Evolutionary conservation across 2,113 vertebrate genomes (phyloP).

Genomic region (Odontesthes bonariensis): DNA sequence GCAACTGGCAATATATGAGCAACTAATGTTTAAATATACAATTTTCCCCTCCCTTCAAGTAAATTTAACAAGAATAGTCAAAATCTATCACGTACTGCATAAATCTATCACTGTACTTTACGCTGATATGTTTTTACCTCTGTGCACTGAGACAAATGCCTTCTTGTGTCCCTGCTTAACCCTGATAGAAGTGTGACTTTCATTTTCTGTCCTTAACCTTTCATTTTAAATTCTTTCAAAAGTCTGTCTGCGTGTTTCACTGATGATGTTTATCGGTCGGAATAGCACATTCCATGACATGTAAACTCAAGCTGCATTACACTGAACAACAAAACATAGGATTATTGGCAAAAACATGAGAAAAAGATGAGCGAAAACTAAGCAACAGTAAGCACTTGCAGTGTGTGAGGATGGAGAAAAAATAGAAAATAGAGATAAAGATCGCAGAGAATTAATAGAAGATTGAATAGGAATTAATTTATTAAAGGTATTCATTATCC

Average conservation of each 20-base stretch:
- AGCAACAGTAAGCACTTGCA: not conserved
- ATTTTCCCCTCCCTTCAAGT: too few relatives aligned
- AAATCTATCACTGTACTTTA: too few relatives aligned
- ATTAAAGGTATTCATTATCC: not conserved
- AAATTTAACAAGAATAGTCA: too few relatives aligned
- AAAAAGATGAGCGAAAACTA: too few relatives aligned
- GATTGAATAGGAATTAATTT: not conserved
- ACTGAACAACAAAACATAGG: not conserved
- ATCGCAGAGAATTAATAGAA: too few relatives aligned
- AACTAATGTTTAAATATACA: too few relatives aligned
- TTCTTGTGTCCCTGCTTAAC: conserved; percentile 1
- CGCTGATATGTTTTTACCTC: not conserved
- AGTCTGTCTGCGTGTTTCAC: not conserved
- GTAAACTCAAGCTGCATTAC: not conserved
- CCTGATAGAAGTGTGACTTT: conserved; percentile 5
- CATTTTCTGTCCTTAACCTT: conserved; percentile 7
- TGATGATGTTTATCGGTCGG: too few relatives aligned
- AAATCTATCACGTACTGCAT: too few relatives aligned
- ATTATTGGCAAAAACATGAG: too few relatives aligned
- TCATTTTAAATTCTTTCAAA: not conserved
- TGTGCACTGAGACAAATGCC: not conserved
- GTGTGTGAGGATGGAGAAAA: not conserved
- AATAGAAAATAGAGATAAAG: too few relatives aligned
- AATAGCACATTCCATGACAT: not conserved
- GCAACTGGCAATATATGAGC: too few relatives aligned